Evolutionary conservation across 2,797 vertebrate species (phyloP).

Genomic region (Phalanger gymnotis): DNA sequence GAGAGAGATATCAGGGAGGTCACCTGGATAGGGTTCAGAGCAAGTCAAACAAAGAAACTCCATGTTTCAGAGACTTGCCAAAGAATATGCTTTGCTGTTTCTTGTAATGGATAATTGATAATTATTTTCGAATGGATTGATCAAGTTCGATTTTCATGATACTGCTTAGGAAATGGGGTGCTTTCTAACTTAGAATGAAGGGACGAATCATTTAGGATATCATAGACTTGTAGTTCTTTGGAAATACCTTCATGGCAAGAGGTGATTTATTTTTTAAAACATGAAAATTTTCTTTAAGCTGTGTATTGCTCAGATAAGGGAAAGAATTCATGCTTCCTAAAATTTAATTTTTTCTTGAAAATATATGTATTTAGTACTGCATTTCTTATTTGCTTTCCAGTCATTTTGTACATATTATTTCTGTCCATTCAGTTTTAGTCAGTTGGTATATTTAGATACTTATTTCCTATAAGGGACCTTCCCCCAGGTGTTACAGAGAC

Average conservation of each 20-base stretch:
- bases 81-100: no score
- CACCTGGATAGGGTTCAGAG: no score
- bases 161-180: not conserved
- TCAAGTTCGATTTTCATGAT: not conserved
- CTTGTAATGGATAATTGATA: not conserved
- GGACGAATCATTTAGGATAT: not conserved
- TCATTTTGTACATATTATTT: not conserved
- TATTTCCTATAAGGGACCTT: not conserved
- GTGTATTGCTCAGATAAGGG: no score
- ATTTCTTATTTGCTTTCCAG: not conserved
- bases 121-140: not conserved
- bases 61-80: not conserved
- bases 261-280: not conserved
- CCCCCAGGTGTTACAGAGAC: not conserved
- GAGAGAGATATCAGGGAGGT: no score
- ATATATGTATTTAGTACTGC: not conserved
- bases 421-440: not conserved
- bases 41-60: not conserved
- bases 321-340: no score
- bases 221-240: not conserved
- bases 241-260: not conserved
- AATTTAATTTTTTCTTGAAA: not conserved
- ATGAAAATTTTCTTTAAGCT: not conserved
- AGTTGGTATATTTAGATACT: not conserved
- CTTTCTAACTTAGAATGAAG: not conserved